These are phyloP conservation scores for Agriopis marginaria DNA, from an alignment of 2,888 invertebrate genomes.

Conservation along the genomic window DNA sequence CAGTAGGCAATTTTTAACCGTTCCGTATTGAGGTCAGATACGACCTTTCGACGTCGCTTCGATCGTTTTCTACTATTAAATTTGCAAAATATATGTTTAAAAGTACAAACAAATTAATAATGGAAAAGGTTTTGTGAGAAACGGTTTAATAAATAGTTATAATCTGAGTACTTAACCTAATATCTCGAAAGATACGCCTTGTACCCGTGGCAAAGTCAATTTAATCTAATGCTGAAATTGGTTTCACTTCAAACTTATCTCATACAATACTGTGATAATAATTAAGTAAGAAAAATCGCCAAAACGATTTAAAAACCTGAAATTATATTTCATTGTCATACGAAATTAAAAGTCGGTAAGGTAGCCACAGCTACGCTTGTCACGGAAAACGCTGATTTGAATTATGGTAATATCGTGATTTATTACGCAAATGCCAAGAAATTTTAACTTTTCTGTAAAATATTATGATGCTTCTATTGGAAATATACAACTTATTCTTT, in stretches of 20 bases:
- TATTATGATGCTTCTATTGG: slow-evolving; percentile 35
- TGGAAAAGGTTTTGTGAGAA: too few relatives aligned
- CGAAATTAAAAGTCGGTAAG: slow-evolving; percentile 45
- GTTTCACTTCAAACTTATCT: not conserved
- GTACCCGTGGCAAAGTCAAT: too few relatives aligned
- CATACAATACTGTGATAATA: not conserved
- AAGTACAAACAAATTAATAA: too few relatives aligned
- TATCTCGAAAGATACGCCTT: too few relatives aligned
- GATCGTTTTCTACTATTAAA: not conserved
- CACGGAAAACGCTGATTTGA: slow-evolving; percentile 53
- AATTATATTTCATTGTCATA: slow-evolving; percentile 38
- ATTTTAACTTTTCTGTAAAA: slow-evolving; percentile 43
- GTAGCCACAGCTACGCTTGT: slow-evolving; percentile 43
- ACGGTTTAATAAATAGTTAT: not conserved
- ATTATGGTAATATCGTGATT: slow-evolving; percentile 61
- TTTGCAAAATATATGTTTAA: not conserved
- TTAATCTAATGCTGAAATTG: not conserved
- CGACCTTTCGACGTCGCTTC: not conserved
- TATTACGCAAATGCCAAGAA: slow-evolving; percentile 57
- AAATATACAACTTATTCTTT: slow-evolving; percentile 27
- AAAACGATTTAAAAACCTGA: slow-evolving; percentile 22
- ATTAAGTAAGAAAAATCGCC: slow-evolving; percentile 20
- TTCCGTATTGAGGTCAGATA: slow-evolving; percentile 31
- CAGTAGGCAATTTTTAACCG: slow-evolving; percentile 51
- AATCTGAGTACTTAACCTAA: not conserved